Percentiles rank a stretch among this genome's conserved stretches.
Evolutionary conservation across 2,888 invertebrate genomes (phyloP).

Genomic region (Aethes cnicana): DNA sequence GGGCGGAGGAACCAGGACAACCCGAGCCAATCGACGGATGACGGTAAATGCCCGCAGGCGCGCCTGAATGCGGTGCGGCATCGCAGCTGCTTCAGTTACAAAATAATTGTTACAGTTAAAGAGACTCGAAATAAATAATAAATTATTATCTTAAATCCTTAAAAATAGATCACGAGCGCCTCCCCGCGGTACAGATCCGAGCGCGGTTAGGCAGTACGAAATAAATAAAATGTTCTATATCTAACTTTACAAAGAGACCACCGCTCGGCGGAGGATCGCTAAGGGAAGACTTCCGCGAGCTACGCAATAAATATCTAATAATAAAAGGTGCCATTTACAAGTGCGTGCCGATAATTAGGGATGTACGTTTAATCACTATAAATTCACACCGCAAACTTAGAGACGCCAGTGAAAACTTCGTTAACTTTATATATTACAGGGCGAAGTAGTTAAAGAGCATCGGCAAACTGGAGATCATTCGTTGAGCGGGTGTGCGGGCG

Average conservation of each 20-base stretch:
- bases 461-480: conserved; percentile 80
- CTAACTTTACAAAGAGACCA: conserved; percentile 82
- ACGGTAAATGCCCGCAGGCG: conserved; percentile 66
- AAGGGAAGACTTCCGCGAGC: conserved; percentile 81
- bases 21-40: conserved; percentile 52
- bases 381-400: conserved; percentile 80
- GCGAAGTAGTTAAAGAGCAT: conserved; percentile 72
- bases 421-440: conserved; percentile 74
- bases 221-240: conserved; percentile 80
- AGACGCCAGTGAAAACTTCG: conserved; percentile 78
- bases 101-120: conserved; percentile 77
- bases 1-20: conserved; percentile 40
- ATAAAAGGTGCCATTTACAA: conserved; percentile 81
- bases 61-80: conserved; percentile 78
- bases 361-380: conserved; percentile 70
- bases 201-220: conserved; percentile 80
- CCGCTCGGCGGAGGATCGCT: conserved; percentile 81
- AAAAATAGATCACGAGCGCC: conserved; percentile 83
- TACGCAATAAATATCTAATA: conserved; percentile 80
- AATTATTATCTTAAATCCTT: conserved; percentile 82
- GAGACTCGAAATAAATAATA: conserved; percentile 83
- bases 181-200: conserved; percentile 81
- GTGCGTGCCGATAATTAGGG: conserved; percentile 78
- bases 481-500: conserved; percentile 78
- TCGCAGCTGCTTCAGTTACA: conserved; percentile 73